Percentiles rank a stretch among this genome's conserved stretches.
Conservation (phyloP, 2,888 invertebrate species). For the Pollenia amentaria region DNA sequence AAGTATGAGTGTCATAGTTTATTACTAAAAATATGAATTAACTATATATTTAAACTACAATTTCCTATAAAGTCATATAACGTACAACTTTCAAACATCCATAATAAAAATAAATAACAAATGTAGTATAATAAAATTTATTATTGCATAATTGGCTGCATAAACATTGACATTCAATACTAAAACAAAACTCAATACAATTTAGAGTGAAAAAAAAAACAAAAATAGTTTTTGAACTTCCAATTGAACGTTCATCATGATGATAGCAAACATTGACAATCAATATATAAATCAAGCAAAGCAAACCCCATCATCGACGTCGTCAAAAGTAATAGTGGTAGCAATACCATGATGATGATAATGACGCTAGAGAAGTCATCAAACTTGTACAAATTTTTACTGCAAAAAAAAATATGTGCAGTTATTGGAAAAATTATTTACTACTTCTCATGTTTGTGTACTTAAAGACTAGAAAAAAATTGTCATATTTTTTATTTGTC, state of each 20-base stretch:
- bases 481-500: constrained; percentile 31
- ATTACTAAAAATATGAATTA: not conserved
- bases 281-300: constrained; percentile 38
- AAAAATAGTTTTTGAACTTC: not conserved
- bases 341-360: constrained; percentile 12
- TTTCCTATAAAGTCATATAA: constrained; percentile 4
- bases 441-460: not conserved
- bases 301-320: constrained; percentile 5
- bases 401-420: not conserved
- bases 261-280: constrained; percentile 54
- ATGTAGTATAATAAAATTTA: constrained; percentile 61
- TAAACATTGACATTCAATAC: constrained; percentile 70
- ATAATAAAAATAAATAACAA: constrained; percentile 6
- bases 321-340: not conserved
- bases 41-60: constrained; percentile 24
- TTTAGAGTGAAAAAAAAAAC: not conserved
- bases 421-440: not conserved
- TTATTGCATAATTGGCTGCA: constrained; percentile 71
- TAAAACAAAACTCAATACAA: constrained; percentile 2
- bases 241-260: constrained; percentile 43
- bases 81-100: not conserved
- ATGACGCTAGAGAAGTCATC: constrained; percentile 43
- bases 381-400: constrained; percentile 43
- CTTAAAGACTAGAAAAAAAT: not conserved
- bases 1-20: constrained; percentile 8